Evolutionary conservation across 2,797 vertebrate species (phyloP), one percentile per base, ranked within the genome.

Genomic region (Enteromius paludinosus): DNA sequence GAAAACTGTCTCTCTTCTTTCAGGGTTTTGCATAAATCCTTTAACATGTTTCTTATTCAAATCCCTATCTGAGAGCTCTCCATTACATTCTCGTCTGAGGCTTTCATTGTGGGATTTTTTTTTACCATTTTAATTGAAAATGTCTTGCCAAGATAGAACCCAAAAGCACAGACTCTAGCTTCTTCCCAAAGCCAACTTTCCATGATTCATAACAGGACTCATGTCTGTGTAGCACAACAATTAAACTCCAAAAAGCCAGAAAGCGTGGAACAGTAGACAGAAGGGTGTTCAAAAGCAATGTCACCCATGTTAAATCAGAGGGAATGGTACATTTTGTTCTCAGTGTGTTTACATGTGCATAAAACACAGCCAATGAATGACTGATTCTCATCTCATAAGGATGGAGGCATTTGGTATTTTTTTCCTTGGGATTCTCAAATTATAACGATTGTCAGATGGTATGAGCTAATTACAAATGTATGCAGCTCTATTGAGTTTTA

Each of bases 301-400:
- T 86, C 82, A 83, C 73, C 43, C 59, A 81, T 83, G 89, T 85
- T 81, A 83, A 79, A 83, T 86, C 79, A 89, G 86, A 79, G 82
- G 65, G 25, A 62, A 64, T 17, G 43, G 92, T 90, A 94, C 91
- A 92, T 91, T 91, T 89, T 91, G 90, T 92, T 79, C 81, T 23
- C 7, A 65, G 59, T 61, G 45, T 82, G 83, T 84, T 77, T 82
- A 5, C 47, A n/a, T 28, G 38, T 71, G 61, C 12, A 52, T 62
- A 64, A 84, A 82, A 83, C 77, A 81, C 33, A 7, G 23, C 81
- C 86, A 20, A 87, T 64, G 52, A 83, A 81, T 61, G 79, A 59
- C 65, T 83, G 62, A 82, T 84, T 87, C 35, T 83, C 81, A 59
- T 80, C 74, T 79, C 73, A 78, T 17, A 70, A 10, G 8, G 35